Conservation (phyloP, 2,888 invertebrate genomes). For the Melinopterus prodromus region DNA sequence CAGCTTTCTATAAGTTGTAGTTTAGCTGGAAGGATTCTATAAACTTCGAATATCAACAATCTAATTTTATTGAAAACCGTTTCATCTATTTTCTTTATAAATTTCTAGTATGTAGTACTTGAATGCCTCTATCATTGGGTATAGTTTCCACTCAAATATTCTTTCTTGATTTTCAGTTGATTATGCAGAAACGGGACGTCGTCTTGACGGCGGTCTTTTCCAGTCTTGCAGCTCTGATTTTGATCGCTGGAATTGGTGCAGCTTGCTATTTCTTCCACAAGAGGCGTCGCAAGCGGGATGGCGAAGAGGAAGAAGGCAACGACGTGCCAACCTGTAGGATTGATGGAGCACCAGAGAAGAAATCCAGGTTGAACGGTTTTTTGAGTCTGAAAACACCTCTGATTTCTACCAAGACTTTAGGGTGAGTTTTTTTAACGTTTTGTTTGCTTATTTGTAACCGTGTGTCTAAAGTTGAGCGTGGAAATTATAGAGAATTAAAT, state of each 20-base stretch:
- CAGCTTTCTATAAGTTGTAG: no score
- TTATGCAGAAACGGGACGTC: conserved; percentile 75
- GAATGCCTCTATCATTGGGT: no score
- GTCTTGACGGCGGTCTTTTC: conserved; percentile 72
- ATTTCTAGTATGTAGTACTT: no score
- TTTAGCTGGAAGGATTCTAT: no score
- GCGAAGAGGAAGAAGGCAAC: conserved; percentile 64
- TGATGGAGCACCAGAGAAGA: conserved; percentile 61
- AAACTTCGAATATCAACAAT: no score
- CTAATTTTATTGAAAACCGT: no score
- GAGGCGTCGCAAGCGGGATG: conserved; percentile 67
- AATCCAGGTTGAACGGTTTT: conserved; percentile 70
- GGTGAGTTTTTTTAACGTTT: conserved; percentile 67
- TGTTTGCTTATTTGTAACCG: neutral
- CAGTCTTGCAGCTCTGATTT: conserved; percentile 68
- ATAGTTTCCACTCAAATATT: neutral
- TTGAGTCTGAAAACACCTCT: conserved; percentile 76
- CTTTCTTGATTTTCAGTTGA: conserved; percentile 61
- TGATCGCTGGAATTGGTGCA: conserved; percentile 67
- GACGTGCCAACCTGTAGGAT: conserved; percentile 55
- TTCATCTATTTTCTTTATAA: no score
- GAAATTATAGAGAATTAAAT: neutral
- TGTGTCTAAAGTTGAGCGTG: neutral
- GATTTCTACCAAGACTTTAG: conserved; percentile 77
- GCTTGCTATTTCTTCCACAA: conserved; percentile 65